A percentile compares a stretch with the other conserved stretches of the same genome.
Conservation (phyloP, 1,140 invertebrate species). For the Diplogasteroides magnus region DNA sequence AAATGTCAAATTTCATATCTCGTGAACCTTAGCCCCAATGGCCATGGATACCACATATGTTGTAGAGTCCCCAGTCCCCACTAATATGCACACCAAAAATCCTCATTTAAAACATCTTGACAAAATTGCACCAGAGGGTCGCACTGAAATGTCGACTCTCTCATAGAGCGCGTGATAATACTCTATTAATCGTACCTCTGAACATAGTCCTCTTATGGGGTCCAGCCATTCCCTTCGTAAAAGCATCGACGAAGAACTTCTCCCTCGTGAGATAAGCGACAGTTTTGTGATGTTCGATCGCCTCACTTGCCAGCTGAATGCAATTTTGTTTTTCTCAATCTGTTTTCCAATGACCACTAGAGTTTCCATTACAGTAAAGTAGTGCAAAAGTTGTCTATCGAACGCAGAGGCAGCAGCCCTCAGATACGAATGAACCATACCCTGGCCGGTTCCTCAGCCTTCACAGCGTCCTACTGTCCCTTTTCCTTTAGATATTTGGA, state of each 20-base stretch:
- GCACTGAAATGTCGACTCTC: too few relatives aligned
- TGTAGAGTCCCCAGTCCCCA: too few relatives aligned
- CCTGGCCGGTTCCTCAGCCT: slow-evolving; percentile 38
- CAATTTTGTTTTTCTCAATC: neutral
- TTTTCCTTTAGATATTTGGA: slow-evolving; percentile 42
- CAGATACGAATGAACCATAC: too few relatives aligned
- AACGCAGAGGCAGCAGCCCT: too few relatives aligned
- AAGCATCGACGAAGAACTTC: slow-evolving; percentile 34
- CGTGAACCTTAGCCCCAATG: too few relatives aligned
- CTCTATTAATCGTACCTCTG: too few relatives aligned
- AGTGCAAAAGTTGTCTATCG: neutral
- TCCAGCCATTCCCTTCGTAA: slow-evolving; percentile 48
- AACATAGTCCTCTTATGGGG: slow-evolving; percentile 43
- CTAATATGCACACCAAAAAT: too few relatives aligned
- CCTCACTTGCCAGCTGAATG: slow-evolving; percentile 17
- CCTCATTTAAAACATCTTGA: too few relatives aligned
- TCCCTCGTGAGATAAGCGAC: neutral
- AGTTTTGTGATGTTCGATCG: neutral
- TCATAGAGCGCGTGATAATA: too few relatives aligned
- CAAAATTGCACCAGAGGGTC: too few relatives aligned
- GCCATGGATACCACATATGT: too few relatives aligned
- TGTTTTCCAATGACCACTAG: neutral
- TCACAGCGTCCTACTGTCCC: slow-evolving; percentile 36
- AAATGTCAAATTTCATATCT: too few relatives aligned
- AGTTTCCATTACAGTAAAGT: neutral